Evolutionary conservation across 2,797 vertebrate genomes (phyloP), one percentile per base, ranked within the genome.

Genomic region (Balearica regulorum): DNA sequence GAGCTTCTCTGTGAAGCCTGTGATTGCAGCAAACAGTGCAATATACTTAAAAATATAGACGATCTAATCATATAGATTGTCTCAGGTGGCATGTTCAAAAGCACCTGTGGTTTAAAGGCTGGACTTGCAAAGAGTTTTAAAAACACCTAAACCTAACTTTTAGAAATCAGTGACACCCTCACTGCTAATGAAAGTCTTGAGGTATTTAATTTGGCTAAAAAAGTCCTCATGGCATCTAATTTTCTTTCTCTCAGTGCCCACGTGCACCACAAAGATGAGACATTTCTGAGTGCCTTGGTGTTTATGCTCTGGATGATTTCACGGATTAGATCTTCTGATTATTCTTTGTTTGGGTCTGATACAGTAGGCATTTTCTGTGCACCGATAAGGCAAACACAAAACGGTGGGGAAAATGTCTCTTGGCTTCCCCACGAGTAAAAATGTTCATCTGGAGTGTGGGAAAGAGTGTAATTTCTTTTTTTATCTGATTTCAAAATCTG

Each of bases 361-460:
- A 44, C 17, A 49, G 20, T 3, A 46, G 37, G 37, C 4, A 1
- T 60, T 54, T 72, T 68, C 79, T 72, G 60, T 53, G 28, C 44
- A 37, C n/a, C 53, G 64, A 35, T 26, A 35, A 64, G 17, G 57
- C 28, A 77, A 83, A 41, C 4, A 51, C 21, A 84, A 21, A 51
- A 24, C 0, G 0, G 6, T 28, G 53, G 26, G 16, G 16, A 5
- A 61, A 46, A 31, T 28, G 3, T 61, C 49, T 72, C 5, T 48
- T 92, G 84, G 21, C 37, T 66, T 61, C 64, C 21, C 17, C 9
- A 16, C 6, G 29, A 66, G 58, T 14, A 37, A 66, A 55, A 78
- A 43, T 15, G 5, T 15, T 72, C 37, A 33, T 46, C 16, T 86
- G 54, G 58, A 57, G 21, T 21, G 37, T 31, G 49, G 31, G 60